phyloP scores from a whole-genome alignment of 2,888 invertebrate species.

The Netelia inedita region DNA sequence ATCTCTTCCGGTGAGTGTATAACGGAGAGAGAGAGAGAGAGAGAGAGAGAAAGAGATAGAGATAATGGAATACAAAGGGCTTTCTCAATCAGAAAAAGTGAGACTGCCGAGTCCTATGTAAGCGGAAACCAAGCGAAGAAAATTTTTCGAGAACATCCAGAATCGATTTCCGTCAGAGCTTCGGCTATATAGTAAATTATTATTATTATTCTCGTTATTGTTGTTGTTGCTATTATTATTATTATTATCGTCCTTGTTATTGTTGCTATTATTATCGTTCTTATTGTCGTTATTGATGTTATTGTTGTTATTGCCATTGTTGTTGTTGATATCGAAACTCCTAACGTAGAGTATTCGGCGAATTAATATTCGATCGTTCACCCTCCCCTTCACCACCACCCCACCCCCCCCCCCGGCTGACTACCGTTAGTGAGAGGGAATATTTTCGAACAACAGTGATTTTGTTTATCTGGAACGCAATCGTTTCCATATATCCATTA shows the following conservation, averaged over 20 bases:
- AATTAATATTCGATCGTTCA: too few species aligned
- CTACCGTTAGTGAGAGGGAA: too few species aligned
- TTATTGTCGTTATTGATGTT: too few species aligned
- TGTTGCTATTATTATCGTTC: neutral
- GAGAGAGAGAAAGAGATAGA: neutral
- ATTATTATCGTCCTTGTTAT: neutral
- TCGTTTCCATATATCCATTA: neutral
- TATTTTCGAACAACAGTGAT: neutral
- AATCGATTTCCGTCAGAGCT: neutral
- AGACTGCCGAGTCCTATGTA: neutral
- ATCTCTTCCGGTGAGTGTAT: neutral
- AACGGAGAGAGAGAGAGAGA: too few species aligned
- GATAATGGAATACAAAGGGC: neutral
- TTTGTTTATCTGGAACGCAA: neutral
- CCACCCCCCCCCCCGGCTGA: too few species aligned
- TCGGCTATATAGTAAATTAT: neutral
- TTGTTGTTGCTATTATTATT: neutral
- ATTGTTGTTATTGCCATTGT: too few species aligned
- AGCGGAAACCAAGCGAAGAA: neutral
- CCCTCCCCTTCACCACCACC: too few species aligned
- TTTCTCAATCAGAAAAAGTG: neutral
- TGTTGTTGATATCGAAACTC: too few species aligned
- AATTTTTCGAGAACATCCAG: neutral
- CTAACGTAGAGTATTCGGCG: too few species aligned
- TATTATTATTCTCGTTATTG: too few species aligned